These are phyloP conservation scores for Netelia fuscicornis DNA, from an alignment of 2,888 invertebrate genomes.

Conservation along the genomic window DNA sequence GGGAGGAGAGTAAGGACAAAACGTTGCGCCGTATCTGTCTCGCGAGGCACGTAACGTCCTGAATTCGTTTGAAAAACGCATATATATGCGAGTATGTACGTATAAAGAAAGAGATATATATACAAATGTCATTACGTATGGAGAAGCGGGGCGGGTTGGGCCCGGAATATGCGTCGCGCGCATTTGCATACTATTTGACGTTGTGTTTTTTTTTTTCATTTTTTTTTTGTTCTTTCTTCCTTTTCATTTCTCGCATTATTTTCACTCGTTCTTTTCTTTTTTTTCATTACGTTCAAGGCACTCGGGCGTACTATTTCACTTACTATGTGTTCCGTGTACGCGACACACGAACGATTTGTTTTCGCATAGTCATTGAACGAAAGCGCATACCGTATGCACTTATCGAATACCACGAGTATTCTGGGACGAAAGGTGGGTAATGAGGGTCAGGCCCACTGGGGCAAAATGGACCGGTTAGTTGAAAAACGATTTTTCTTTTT, in stretches of 20 bases:
- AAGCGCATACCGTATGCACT: constrained; percentile 26
- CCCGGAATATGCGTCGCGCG: constrained; percentile 60
- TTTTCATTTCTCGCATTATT: constrained; percentile 3
- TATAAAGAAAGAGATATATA: background rate
- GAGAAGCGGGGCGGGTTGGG: constrained; percentile 68
- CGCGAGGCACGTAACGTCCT: constrained; percentile 61
- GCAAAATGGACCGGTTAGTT: no score
- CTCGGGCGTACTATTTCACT: constrained; percentile 30
- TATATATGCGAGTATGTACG: background rate
- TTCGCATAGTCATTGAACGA: constrained; percentile 56
- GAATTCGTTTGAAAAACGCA: constrained; percentile 63
- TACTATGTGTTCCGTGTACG: constrained; percentile 26
- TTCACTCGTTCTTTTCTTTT: background rate
- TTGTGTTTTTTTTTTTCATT: constrained; percentile 18
- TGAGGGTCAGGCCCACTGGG: no score
- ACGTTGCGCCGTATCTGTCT: constrained; percentile 26
- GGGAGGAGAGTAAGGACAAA: constrained; percentile 22
- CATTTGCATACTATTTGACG: constrained; percentile 62
- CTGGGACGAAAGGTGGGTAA: background rate
- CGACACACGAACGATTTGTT: constrained; percentile 57
- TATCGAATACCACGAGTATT: constrained; percentile 47
- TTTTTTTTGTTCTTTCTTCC: constrained; percentile 35
- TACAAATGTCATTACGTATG: constrained; percentile 62
- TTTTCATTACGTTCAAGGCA: background rate
- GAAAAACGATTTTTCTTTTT: no score